Evolutionary conservation across 2,888 invertebrate species (phyloP).

Genomic region (Himalopsyche japonica): DNA sequence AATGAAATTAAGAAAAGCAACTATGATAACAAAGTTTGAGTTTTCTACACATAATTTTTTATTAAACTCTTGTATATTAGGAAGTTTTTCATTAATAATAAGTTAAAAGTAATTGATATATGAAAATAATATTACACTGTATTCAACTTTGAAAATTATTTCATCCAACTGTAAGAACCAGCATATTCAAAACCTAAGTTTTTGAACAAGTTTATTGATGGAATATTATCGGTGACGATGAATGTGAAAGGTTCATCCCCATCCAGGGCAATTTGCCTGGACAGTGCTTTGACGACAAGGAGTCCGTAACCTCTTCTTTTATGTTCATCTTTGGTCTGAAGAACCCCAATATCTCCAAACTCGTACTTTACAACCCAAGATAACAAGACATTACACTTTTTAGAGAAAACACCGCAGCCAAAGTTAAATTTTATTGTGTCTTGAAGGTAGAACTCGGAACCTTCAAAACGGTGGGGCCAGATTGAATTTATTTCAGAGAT

Average conservation of each 20-base stretch:
- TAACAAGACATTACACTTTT: slow-evolving; percentile 45
- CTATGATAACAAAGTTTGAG: too few species aligned
- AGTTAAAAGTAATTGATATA: neutral
- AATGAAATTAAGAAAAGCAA: too few species aligned
- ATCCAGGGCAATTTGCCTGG: slow-evolving; percentile 46
- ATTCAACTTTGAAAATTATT: slow-evolving; percentile 12
- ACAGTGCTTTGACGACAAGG: slow-evolving; percentile 45
- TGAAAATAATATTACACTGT: neutral
- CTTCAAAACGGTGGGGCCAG: slow-evolving; percentile 41
- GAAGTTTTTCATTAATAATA: too few species aligned
- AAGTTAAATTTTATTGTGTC: slow-evolving; percentile 47
- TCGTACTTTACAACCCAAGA: slow-evolving; percentile 49
- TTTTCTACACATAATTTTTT: too few species aligned
- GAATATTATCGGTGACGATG: slow-evolving; percentile 43
- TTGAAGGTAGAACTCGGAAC: slow-evolving; percentile 43
- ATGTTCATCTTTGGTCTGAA: slow-evolving; percentile 47
- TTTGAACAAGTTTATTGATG: slow-evolving; percentile 47
- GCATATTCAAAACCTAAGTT: slow-evolving; percentile 44
- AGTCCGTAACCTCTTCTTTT: slow-evolving; percentile 48
- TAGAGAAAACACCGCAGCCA: slow-evolving; percentile 48
- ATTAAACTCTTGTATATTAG: too few species aligned
- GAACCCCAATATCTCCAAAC: slow-evolving; percentile 46
- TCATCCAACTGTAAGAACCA: slow-evolving; percentile 32
- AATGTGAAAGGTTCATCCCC: slow-evolving; percentile 45
- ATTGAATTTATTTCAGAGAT: slow-evolving; percentile 40